Evolutionary conservation across 1,140 invertebrate genomes (phyloP).

Genomic region (Drepana arcuata): DNA sequence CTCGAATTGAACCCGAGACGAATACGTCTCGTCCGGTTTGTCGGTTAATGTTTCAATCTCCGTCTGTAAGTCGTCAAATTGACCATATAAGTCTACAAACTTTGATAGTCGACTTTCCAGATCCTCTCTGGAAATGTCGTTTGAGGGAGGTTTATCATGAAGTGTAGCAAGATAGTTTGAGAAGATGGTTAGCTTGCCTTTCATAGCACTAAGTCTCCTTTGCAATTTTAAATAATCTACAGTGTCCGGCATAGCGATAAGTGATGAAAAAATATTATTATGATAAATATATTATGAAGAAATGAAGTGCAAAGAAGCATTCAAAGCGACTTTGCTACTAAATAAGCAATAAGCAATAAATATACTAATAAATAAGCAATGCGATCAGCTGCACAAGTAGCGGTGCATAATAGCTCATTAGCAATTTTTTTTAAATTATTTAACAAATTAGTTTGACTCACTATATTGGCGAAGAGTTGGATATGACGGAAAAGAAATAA

Average conservation of each 20-base stretch:
- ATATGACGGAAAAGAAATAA: too few relatives aligned
- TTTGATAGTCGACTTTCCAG: too few relatives aligned
- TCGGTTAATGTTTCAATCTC: conserved; percentile 9
- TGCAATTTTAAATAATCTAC: conserved; percentile 1
- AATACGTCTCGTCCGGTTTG: background rate
- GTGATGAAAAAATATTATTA: conserved; percentile 3
- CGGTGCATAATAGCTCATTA: too few relatives aligned
- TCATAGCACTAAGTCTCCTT: conserved; percentile 1
- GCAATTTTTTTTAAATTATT: too few relatives aligned
- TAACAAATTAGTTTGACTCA: too few relatives aligned
- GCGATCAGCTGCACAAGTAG: too few relatives aligned
- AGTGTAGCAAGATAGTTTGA: background rate
- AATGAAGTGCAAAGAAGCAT: too few relatives aligned
- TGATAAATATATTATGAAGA: conserved; percentile 2
- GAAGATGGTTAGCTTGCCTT: conserved; percentile 1
- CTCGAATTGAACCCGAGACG: conserved; percentile 7
- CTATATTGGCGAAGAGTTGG: too few relatives aligned
- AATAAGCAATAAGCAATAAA: too few relatives aligned
- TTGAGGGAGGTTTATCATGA: background rate
- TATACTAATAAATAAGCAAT: too few relatives aligned
- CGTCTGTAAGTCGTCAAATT: conserved; percentile 12
- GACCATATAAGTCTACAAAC: conserved; percentile 6
- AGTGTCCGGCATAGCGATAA: conserved; percentile 1
- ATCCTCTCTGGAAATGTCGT: conserved; percentile 2
- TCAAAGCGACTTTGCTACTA: too few relatives aligned